Base-by-base conservation (phyloP, 2,113 vertebrate genomes). In the Elanoides forficatus region DNA sequence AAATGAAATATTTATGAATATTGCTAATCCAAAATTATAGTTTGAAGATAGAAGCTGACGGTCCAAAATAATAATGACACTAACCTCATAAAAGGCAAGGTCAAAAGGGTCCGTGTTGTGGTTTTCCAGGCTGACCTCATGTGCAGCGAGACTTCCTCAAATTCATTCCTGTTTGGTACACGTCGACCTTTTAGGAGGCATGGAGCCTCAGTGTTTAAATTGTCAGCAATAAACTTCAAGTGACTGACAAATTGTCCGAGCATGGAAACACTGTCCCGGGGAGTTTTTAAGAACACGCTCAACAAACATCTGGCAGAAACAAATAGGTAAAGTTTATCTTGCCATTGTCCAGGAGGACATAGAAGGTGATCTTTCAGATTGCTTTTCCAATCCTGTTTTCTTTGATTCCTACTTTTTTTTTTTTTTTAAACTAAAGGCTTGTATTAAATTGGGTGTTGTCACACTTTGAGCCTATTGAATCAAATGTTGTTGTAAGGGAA, bases 221-320 rank as follows among this genome's bases (percentile, higher is more conserved):
- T 9, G 43, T 20, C 80, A 58, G 48, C 53, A 70, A 4, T 0
- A 38, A 55, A 1, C 47, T 10, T 2, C 3, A 32, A 13, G 88
- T 7, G 21, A 6, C 48, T 18, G 73, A 42, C 47, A 72, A 50
- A 55, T 1, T 34, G 7, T 43, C 65, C 0, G 0, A 65, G 70
- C 0, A 0, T 12, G 45, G 63, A 45, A 48, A 7, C 6, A 3
- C 17, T 5, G 13, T 1, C 23, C 81, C 2, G 10, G 66, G 71
- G 48, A 10, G 36, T 2, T 6, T 38, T n/a, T 50, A 15, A 9
- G 67, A 40, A 16, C 26, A 5, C 0, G 0, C 16, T 70, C 43
- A 40, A 26, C 52, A 68, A 53, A 47, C 20, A 18, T 4, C 34
- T 15, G 63, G 78, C 74, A 82, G 38, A 8, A 3, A 18, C 52